Conservation (phyloP, 1,140 invertebrate genomes). For the Acyrthosiphon pisum region DNA sequence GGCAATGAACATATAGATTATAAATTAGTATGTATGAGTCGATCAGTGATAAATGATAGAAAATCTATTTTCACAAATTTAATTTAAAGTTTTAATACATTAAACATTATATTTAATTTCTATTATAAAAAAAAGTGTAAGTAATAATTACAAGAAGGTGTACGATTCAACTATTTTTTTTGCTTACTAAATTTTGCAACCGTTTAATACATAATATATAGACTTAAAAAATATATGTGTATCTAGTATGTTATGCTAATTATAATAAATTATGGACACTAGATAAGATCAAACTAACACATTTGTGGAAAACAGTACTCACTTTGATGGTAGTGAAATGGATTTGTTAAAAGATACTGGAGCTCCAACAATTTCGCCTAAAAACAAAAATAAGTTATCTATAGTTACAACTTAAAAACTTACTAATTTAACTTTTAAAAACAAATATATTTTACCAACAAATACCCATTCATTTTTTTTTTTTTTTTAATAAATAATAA, state of each 20-base stretch:
- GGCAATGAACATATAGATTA: not conserved
- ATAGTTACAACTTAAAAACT: not conserved
- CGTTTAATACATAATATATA: not conserved
- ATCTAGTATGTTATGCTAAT: not conserved
- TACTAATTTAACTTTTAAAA: not conserved
- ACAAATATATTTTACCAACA: not conserved
- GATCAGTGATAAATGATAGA: not conserved
- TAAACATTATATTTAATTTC: not conserved
- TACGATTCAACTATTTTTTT: not conserved
- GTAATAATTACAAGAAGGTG: not conserved
- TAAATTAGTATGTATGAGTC: not conserved
- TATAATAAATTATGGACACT: not conserved
- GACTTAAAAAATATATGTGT: not conserved
- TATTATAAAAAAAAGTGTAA: not conserved
- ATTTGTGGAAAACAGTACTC: not conserved
- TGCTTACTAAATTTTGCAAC: not conserved
- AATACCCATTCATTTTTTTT: too few species aligned
- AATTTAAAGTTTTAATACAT: not conserved
- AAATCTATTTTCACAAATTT: not conserved
- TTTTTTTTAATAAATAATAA: too few species aligned
- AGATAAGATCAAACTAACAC: not conserved
- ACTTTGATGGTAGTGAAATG: conserved; percentile 23
- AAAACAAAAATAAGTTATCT: not conserved
- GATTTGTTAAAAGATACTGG: conserved; percentile 41
- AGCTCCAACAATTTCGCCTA: conserved; percentile 52